Base-by-base conservation (phyloP, 2,113 vertebrate genomes). In the Varanus salvator region DNA sequence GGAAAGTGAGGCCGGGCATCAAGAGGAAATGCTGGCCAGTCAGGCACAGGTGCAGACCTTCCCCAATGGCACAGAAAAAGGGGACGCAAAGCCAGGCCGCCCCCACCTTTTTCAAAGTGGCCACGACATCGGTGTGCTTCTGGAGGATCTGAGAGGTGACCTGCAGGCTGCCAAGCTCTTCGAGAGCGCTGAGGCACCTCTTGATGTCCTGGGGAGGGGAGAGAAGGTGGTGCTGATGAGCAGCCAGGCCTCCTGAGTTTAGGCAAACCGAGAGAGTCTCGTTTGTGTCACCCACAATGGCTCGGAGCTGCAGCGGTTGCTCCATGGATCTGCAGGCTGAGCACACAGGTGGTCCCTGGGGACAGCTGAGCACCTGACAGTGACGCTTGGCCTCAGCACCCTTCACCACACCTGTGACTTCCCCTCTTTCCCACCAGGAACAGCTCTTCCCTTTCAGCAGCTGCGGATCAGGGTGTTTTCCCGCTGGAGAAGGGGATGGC, bases 91-190 rank as follows among this genome's bases (percentile, higher is more conserved):
- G 23, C 4, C 52, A 19, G n/a, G 0, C n/a, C 27, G 0, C 0
- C 38, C 11, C 0, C 1, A 99, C 99, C 98, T 99, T 99, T 80
- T 99, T 99, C 82, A 99, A 96, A 0, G 99, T 99, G 31, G 99
- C 98, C 93, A 99, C 99, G 85, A 99, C 98, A 0, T 99, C 99
- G 0, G 99, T 98, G 90, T 99, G 99, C 95, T 98, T 99, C 94
- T 99, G 99, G 27, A 99, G 98, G 92, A 99, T 98, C 91, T 99
- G 98, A 50, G 98, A 99, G 52, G 98, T 99, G 95, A 99, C 98
- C 64, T 98, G 98, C 34, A 99, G 97, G 0, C 97, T 97, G 38
- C 98, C 98, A 8, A 99, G 97, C 93, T 99, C 98, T 80, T 98
- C 98, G 1, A 99, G 96, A 0, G 98, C 98, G 8, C 96, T 97